These are phyloP conservation scores for Margaritifera margaritifera DNA, from an alignment of 2,888 invertebrate genomes.

Conservation along the genomic window DNA sequence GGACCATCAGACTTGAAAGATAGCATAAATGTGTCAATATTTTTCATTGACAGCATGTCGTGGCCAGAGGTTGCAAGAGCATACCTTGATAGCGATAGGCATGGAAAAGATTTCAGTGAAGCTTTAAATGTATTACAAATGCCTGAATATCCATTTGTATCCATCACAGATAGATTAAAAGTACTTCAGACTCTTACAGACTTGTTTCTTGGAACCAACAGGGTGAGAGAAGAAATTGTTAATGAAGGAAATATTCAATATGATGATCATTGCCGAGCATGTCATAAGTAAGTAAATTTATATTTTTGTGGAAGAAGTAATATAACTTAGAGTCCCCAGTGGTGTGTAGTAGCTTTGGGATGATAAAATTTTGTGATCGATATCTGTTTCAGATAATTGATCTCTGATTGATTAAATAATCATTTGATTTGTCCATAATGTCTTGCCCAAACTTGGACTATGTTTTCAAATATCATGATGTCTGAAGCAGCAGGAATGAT, in stretches of 20 bases:
- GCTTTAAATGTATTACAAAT: slow-evolving; percentile 62
- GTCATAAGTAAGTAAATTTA: slow-evolving; percentile 67
- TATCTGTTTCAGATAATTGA: background rate
- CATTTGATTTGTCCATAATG: background rate
- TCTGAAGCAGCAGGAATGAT: too few species aligned
- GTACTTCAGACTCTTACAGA: slow-evolving; percentile 90
- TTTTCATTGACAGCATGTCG: slow-evolving; percentile 93
- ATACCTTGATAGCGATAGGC: slow-evolving; percentile 94
- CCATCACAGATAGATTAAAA: slow-evolving; percentile 66
- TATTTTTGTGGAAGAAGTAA: background rate
- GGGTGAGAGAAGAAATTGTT: slow-evolving; percentile 92
- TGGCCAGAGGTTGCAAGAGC: slow-evolving; percentile 94
- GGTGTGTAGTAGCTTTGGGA: too few species aligned
- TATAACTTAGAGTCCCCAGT: background rate
- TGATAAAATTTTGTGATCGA: too few species aligned
- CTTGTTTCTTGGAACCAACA: slow-evolving; percentile 93
- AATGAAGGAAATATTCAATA: slow-evolving; percentile 84
- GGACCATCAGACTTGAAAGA: slow-evolving; percentile 98
- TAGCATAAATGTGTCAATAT: slow-evolving; percentile 93
- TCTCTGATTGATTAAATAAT: background rate
- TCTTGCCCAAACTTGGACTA: background rate
- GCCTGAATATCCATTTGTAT: slow-evolving; percentile 66
- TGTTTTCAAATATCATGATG: background rate
- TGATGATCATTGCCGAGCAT: slow-evolving; percentile 73
- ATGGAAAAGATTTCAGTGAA: slow-evolving; percentile 73